Base-by-base conservation (phyloP, 2,113 vertebrate genomes). In the Daboia siamensis region DNA sequence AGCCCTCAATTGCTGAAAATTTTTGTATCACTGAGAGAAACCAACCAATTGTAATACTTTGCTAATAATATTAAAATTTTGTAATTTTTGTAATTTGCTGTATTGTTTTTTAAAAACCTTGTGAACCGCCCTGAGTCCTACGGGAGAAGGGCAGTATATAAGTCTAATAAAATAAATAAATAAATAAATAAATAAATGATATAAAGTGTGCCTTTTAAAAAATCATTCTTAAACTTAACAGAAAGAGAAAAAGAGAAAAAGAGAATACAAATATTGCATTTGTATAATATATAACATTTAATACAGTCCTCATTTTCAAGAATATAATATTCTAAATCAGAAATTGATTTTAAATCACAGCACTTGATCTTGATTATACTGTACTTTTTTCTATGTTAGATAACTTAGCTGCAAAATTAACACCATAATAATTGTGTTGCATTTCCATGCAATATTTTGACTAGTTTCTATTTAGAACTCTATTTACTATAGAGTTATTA, bases 311-410 rank as follows among this genome's bases (percentile, higher is more conserved):
- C 33, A 88, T n/a, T 89, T 97, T 93, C 84, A 94, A 94, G 94
- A 84, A 95, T 15, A 94, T 92, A 96, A 95, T 95, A 96, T 95
- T 95, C 64, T 54, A 95, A 92, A 93, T 95, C 94, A 97, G 29
- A 93, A 89, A 94, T 92, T 69, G 80, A 59, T 56, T 90, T 55
- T 61, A 87, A 89, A 74, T 80, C 87, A 89, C 15, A 87, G 52
- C 33, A n/a, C 55, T 93, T 13, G 29, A 80, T 5, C 64, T 80
- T 90, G 64, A 90, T 29, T 90, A 26, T 6, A 52, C 39, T 54
- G 48, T n/a, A 85, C 29, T 54, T 46, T 52, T 85, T 33, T 17
- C 39, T 54, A 85, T 84, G 33, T 5, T 44, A 84, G 21, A 26
- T 84, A 6, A 1, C 91, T 39, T 51, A 90, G n/a, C 12, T 39